Percentiles rank a stretch among this genome's conserved stretches.
phyloP scores from a whole-genome alignment of 1,140 invertebrate genomes.

The Contarinia nasturtii region DNA sequence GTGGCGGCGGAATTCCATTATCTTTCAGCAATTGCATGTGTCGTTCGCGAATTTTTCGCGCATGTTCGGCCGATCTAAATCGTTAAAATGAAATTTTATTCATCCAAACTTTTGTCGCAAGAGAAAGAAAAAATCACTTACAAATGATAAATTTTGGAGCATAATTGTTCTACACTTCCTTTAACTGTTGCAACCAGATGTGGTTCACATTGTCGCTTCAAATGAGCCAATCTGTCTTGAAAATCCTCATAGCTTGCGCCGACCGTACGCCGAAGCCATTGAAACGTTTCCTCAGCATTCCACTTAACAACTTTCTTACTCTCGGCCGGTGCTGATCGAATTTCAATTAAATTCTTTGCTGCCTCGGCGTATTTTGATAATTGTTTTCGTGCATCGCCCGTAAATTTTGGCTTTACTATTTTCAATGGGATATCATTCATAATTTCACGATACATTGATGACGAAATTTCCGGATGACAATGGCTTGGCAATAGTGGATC shows the following conservation, averaged over 20 bases:
- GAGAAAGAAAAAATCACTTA: too few relatives aligned
- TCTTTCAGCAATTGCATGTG: slow-evolving; percentile 72
- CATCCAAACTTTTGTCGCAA: too few relatives aligned
- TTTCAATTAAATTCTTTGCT: slow-evolving; percentile 92
- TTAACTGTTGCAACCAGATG: slow-evolving; percentile 88
- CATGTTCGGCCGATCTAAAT: slow-evolving; percentile 59
- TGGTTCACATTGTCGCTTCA: slow-evolving; percentile 78
- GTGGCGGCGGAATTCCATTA: slow-evolving; percentile 59
- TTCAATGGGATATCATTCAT: slow-evolving; percentile 98
- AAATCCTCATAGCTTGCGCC: slow-evolving; percentile 93
- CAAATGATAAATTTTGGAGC: slow-evolving; percentile 82
- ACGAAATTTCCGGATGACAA: slow-evolving; percentile 81
- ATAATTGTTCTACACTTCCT: slow-evolving; percentile 85
- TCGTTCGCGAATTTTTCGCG: slow-evolving; percentile 74
- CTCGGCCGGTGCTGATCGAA: slow-evolving; percentile 75
- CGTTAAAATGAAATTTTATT: too few relatives aligned
- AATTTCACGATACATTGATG: slow-evolving; percentile 91
- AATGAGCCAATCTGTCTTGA: slow-evolving; percentile 47
- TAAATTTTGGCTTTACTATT: slow-evolving; percentile 83
- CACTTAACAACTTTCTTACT: slow-evolving; percentile 94
- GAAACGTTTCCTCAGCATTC: slow-evolving; percentile 95
- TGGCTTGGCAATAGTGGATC: slow-evolving; percentile 81
- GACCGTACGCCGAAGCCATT: slow-evolving; percentile 84
- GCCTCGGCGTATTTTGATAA: slow-evolving; percentile 88
- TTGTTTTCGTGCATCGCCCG: slow-evolving; percentile 89